A percentile compares a stretch with the other conserved stretches of the same genome.
phyloP scores from a whole-genome alignment of 2,797 vertebrate genomes.

The Xiphorhynchus erythropygius region DNA sequence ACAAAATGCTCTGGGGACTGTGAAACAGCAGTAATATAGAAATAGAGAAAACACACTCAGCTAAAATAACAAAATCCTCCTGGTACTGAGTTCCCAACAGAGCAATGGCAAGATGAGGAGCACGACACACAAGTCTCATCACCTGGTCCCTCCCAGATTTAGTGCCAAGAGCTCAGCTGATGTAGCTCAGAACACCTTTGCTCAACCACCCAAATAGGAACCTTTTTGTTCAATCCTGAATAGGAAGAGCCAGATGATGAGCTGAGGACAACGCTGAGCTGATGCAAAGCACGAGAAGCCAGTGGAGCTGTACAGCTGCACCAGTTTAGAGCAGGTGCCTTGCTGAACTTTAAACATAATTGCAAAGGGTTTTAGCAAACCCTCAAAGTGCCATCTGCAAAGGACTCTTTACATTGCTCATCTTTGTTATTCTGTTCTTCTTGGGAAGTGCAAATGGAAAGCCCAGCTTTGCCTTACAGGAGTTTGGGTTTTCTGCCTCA shows the following conservation, averaged over 20 bases:
- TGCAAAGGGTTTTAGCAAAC: background rate
- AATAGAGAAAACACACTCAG: background rate
- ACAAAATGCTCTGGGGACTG: background rate
- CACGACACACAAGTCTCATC: fast-evolving
- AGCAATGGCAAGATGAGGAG: background rate
- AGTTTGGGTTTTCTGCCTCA: background rate
- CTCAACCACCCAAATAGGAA: background rate
- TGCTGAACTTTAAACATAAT: background rate
- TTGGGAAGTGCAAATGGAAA: background rate
- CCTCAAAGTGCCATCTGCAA: background rate
- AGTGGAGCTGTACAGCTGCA: background rate
- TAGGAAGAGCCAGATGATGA: background rate
- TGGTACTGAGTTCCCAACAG: background rate
- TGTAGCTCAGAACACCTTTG: background rate
- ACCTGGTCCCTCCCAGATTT: background rate
- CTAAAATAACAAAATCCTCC: background rate
- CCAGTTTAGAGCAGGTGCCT: background rate
- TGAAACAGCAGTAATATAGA: background rate
- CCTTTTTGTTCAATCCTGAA: background rate
- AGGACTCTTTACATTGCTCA: background rate
- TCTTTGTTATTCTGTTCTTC: background rate
- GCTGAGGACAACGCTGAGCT: background rate
- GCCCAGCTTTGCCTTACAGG: background rate
- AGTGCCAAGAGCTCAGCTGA: background rate
- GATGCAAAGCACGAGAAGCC: background rate